Conservation (phyloP, 2,888 invertebrate species). For the Bugulina stolonifera region DNA sequence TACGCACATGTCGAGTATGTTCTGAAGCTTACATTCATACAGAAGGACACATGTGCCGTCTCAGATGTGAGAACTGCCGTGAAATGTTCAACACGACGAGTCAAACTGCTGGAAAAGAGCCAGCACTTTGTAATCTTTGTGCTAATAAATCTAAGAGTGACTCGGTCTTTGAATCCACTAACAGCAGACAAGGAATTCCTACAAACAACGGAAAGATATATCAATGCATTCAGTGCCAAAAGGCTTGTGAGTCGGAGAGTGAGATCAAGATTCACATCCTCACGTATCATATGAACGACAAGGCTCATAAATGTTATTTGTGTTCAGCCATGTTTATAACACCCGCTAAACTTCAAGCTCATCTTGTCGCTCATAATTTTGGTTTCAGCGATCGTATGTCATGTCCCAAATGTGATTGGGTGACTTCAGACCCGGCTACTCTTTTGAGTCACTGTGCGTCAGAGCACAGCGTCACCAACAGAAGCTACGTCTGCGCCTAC, state of each 20-base stretch:
- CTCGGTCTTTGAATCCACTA: background rate
- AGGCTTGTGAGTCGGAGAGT: constrained; percentile 61
- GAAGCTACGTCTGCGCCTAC: constrained; percentile 75
- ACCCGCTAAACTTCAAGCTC: constrained; percentile 75
- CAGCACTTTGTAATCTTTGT: constrained; percentile 6
- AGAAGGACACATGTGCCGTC: constrained; percentile 2
- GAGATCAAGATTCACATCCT: constrained; percentile 62
- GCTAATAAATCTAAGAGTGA: background rate
- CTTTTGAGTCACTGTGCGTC: constrained; percentile 71
- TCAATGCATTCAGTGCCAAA: constrained; percentile 65
- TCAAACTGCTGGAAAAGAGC: background rate
- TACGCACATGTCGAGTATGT: background rate
- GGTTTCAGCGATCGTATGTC: constrained; percentile 75
- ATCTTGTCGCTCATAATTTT: constrained; percentile 86
- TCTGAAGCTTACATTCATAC: background rate
- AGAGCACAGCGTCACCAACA: constrained; percentile 71
- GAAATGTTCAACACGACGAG: background rate
- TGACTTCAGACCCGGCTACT: constrained; percentile 76
- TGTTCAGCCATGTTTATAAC: constrained; percentile 68
- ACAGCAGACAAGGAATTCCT: background rate
- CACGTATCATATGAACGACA: constrained; percentile 58
- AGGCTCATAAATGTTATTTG: constrained; percentile 69
- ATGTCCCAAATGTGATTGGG: constrained; percentile 80
- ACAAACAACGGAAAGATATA: constrained; percentile 51
- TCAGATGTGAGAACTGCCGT: background rate